Base-by-base conservation (phyloP, 2,888 invertebrate genomes). In the Agrochola lota region DNA sequence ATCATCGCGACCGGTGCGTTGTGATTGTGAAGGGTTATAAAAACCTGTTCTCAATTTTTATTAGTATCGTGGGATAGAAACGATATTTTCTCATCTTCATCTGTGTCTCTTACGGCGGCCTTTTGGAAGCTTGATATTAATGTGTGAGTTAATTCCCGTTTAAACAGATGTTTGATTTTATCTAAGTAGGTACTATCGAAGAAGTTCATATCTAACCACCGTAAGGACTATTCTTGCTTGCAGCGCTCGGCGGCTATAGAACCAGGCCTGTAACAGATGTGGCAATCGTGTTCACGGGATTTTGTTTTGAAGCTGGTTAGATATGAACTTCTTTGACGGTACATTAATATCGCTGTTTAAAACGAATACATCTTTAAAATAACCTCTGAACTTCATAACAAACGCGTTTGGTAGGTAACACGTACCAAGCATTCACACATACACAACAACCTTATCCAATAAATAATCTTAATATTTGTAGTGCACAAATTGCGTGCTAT, bases 401-500 rank as follows among this genome's bases (percentile, higher is more conserved):
- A 26, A 26, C 26, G n/a, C 11, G 11, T 55, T 11, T 9, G n/a
- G 52, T 52, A 52, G 17, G 15, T 46, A 35, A 30, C 15, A 60
- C 9, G 40, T n/a, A 40, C 17, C n/a, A 52, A 59, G 11, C 40
- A 9, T 11, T 23, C 23, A 20, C 35, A 1, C 63, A 35, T 57
- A 55, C 46, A 55, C 43, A 67, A 60, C 60, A 68, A 64, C 67
- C 12, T 71, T 60, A 74, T 55, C 30, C 12, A 64, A 84, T 90
- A 83, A 87, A 88, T 78, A 76, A 85, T 78, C 40, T 71, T 69
- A 77, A 82, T 82, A 77, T 80, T 77, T 77, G 76, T 77, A 75
- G 83, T 72, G 62, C 71, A 78, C 71, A 87, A 86, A 88, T 86
- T 85, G 81, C 80, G 77, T 74, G 77, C 59, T 55, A 87, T 89